A percentile compares a stretch with the other conserved stretches of the same genome.
These are phyloP conservation scores for Nymphalis urticae DNA, from an alignment of 2,888 invertebrate species.

Conservation along the genomic window DNA sequence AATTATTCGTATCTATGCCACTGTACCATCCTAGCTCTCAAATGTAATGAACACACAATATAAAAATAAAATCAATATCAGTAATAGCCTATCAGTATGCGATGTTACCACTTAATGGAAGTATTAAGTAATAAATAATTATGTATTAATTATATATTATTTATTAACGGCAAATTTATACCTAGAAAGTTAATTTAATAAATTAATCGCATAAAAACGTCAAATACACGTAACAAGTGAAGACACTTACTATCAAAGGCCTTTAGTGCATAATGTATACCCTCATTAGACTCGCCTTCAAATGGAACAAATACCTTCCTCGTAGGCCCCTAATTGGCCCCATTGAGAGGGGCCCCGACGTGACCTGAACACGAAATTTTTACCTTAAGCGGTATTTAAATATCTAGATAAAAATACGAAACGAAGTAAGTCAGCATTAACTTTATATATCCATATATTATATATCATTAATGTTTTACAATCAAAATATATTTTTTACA, in stretches of 20 bases:
- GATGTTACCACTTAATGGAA: no score
- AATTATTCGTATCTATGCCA: no score
- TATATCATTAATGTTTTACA: no score
- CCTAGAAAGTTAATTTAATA: no score
- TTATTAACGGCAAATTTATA: no score
- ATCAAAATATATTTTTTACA: no score
- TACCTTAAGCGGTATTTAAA: conserved; percentile 31
- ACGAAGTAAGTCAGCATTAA: background rate
- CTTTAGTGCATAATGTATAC: conserved; percentile 52
- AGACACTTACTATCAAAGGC: conserved; percentile 24
- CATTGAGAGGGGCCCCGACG: conserved; percentile 56
- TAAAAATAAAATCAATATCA: no score
- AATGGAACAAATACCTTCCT: conserved; percentile 41
- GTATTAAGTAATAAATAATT: no score
- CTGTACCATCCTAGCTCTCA: no score
- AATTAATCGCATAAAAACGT: background rate
- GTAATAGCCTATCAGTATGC: no score
- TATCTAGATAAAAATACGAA: conserved; percentile 14
- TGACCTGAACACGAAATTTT: conserved; percentile 52
- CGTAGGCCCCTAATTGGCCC: conserved; percentile 59
- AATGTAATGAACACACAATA: no score
- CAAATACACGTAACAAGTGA: conserved; percentile 6
- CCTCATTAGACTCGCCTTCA: conserved; percentile 53
- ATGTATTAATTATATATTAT: no score
- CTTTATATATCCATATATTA: background rate